phyloP scores from a whole-genome alignment of 2,113 vertebrate genomes.

The Macrotis lagotis region DNA sequence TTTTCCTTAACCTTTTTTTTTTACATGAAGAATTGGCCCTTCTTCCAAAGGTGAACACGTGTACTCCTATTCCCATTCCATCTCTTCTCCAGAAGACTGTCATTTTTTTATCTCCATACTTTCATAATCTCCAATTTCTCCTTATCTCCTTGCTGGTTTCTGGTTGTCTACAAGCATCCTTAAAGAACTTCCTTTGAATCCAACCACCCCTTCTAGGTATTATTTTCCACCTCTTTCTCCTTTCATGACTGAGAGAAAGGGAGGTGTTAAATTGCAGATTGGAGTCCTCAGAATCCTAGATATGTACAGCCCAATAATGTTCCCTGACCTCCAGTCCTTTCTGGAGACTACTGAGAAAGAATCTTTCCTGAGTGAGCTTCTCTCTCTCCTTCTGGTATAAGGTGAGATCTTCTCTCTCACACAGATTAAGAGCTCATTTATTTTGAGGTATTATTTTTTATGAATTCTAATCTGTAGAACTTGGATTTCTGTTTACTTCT shows the following conservation, averaged over 20 bases:
- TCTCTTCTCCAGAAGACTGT: neutral
- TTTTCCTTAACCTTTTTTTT: neutral
- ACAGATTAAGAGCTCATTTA: neutral
- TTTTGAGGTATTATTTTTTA: neutral
- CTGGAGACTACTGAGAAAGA: neutral
- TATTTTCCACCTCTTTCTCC: neutral
- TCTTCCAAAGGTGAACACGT: neutral
- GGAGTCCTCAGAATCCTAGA: neutral
- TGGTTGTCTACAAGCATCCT: neutral
- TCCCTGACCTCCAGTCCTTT: neutral
- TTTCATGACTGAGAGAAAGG: neutral
- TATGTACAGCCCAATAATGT: neutral
- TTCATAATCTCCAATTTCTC: neutral
- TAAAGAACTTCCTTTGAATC: neutral
- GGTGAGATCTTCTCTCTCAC: neutral
- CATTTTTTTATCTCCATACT: neutral
- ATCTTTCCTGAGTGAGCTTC: neutral
- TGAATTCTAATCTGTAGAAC: neutral
- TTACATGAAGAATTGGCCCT: neutral
- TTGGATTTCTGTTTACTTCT: neutral
- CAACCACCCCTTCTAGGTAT: neutral
- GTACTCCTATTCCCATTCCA: neutral
- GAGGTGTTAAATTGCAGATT: neutral
- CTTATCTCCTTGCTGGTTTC: neutral
- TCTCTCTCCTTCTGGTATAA: neutral